A percentile compares a stretch with the other conserved stretches of the same genome.
These are phyloP conservation scores for Gastrophysa polygoni DNA, from an alignment of 2,888 invertebrate species.

Conservation along the genomic window DNA sequence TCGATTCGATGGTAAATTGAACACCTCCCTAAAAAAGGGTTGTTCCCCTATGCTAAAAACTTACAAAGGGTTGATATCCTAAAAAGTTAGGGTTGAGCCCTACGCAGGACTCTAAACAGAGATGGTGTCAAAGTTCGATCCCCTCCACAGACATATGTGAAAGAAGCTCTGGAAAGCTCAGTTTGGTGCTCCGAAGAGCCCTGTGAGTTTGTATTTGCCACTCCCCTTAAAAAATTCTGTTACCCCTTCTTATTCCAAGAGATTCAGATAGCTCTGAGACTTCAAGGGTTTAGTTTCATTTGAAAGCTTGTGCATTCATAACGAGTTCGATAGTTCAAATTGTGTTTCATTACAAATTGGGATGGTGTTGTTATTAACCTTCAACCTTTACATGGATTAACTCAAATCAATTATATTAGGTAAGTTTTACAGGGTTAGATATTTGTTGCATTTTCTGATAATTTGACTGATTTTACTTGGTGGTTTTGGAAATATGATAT, in stretches of 20 bases:
- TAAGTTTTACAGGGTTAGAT: too few species aligned
- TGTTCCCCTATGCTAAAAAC: neutral
- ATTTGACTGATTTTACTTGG: too few species aligned
- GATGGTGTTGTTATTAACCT: too few species aligned
- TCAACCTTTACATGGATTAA: too few species aligned
- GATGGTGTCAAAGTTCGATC: slow-evolving; percentile 26
- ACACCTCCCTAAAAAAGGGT: neutral
- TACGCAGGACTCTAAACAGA: slow-evolving; percentile 30
- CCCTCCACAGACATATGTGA: slow-evolving; percentile 35
- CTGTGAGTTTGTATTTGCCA: slow-evolving; percentile 39
- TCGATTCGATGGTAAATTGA: neutral
- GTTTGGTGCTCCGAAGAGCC: slow-evolving; percentile 36
- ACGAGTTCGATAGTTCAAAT: too few species aligned
- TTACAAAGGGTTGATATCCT: neutral
- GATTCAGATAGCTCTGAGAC: neutral
- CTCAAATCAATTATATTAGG: too few species aligned
- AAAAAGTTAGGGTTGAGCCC: slow-evolving; percentile 39
- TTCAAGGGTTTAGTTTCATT: neutral
- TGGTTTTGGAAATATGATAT: too few species aligned
- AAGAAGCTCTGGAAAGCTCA: slow-evolving; percentile 26
- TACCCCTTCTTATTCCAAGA: neutral
- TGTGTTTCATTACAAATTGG: too few species aligned
- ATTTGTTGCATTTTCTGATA: too few species aligned
- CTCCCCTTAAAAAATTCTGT: neutral
- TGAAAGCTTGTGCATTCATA: neutral